Percentiles rank a stretch among this genome's conserved stretches.
phyloP scores from a whole-genome alignment of 2,888 invertebrate species.

The Oasisia sp. region DNA sequence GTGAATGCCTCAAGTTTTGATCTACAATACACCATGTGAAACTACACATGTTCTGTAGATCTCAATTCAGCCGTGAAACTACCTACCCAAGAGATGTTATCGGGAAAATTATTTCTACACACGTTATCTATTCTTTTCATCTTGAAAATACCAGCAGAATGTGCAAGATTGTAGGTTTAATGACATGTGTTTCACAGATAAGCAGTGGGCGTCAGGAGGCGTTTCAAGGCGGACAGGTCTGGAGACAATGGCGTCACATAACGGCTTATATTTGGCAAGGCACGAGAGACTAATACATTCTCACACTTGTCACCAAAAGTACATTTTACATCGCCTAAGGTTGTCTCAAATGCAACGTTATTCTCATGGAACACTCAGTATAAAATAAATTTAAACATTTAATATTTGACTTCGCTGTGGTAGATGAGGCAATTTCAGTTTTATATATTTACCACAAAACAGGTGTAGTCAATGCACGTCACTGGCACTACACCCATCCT shows the following conservation, averaged over 20 bases:
- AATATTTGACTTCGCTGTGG: background rate
- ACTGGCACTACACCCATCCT: background rate
- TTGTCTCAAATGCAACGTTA: background rate
- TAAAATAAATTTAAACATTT: background rate
- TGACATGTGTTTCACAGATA: background rate
- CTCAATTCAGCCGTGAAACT: conserved; percentile 3
- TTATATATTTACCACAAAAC: background rate
- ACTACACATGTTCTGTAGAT: background rate
- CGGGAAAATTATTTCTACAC: background rate
- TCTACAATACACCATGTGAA: background rate
- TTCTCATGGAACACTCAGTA: background rate
- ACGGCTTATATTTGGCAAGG: background rate
- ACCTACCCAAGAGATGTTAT: background rate
- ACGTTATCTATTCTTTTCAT: background rate
- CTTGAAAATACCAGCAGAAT: background rate
- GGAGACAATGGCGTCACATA: background rate
- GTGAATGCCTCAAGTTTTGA: background rate
- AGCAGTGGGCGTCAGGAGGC: background rate
- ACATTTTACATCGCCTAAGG: background rate
- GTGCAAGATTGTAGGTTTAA: background rate
- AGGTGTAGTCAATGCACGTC: background rate
- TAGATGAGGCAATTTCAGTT: background rate
- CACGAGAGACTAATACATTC: background rate
- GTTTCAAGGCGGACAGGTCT: background rate
- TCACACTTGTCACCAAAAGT: background rate